A percentile compares a stretch with the other conserved stretches of the same genome.
These are phyloP conservation scores for Drosophila tristis DNA, from an alignment of 1,140 invertebrate genomes.

Conservation along the genomic window DNA sequence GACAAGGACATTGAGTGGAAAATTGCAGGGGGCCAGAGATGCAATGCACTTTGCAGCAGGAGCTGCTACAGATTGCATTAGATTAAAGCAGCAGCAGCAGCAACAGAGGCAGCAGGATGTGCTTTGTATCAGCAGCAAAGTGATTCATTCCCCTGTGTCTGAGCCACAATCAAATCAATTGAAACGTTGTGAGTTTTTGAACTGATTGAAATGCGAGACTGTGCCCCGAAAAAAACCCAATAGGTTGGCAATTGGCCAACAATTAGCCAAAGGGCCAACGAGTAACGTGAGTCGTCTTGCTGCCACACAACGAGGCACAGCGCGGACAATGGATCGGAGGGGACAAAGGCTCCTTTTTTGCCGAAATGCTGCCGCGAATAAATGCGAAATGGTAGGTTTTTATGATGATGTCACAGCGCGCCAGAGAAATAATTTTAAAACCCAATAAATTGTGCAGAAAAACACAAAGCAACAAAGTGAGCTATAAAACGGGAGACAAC, in stretches of 20 bases:
- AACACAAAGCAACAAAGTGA: conserved; percentile 45
- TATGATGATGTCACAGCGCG: conserved; percentile 61
- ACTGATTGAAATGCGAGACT: conserved; percentile 27
- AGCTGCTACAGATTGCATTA: conserved; percentile 39
- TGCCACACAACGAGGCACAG: background rate
- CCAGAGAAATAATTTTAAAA: conserved; percentile 61
- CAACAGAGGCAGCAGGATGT: conserved; percentile 20
- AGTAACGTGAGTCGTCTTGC: too few species aligned
- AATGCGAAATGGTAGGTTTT: conserved; percentile 25
- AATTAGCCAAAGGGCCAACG: conserved; percentile 19
- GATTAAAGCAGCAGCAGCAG: conserved; percentile 20
- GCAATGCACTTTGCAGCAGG: conserved; percentile 46
- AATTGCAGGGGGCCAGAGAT: conserved; percentile 44
- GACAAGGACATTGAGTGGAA: conserved; percentile 63
- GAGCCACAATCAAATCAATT: conserved; percentile 31
- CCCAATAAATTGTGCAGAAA: conserved; percentile 56
- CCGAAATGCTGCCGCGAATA: conserved; percentile 30
- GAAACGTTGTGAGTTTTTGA: conserved; percentile 15
- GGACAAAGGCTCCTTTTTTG: conserved; percentile 22
- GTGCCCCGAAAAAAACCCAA: background rate
- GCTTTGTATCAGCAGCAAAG: conserved; percentile 14
- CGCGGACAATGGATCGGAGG: conserved; percentile 23
- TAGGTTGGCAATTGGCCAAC: conserved; percentile 30
- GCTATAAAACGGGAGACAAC: conserved; percentile 34
- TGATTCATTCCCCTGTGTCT: conserved; percentile 5